phyloP scores from a whole-genome alignment of 2,797 vertebrate genomes.

The Muraenolepis orangiensis region DNA sequence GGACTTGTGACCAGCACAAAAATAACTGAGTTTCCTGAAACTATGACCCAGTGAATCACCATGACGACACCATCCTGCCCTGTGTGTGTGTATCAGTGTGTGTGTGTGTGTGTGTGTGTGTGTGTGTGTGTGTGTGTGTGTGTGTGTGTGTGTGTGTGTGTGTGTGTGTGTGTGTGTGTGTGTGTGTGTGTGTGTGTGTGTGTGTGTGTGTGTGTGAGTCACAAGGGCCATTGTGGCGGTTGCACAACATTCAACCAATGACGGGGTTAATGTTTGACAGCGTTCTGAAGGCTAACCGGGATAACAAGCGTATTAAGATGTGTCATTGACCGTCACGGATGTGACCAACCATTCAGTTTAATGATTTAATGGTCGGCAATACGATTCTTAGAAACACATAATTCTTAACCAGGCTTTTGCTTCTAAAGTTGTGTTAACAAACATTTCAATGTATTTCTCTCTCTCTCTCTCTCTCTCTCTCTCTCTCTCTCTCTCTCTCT shows the following conservation, averaged over 20 bases:
- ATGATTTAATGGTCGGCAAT: neutral
- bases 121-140: neutral
- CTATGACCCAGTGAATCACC: neutral
- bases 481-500: no score
- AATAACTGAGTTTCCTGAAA: neutral
- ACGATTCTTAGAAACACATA: neutral
- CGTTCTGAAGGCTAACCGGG: neutral
- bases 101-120: neutral
- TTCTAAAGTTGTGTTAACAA: no score
- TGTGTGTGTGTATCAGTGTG: neutral
- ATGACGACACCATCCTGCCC: neutral
- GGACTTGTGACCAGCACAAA: neutral
- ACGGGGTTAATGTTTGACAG: neutral
- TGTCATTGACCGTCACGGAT: neutral
- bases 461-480: no score
- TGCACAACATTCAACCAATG: neutral
- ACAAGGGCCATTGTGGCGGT: neutral
- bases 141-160: neutral
- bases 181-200: neutral
- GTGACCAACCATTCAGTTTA: neutral
- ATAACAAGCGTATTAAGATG: neutral
- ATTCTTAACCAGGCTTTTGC: neutral
- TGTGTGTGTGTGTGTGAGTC: neutral
- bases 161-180: slow-evolving; percentile 5
- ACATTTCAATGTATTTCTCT: no score